Percentiles rank a stretch among this genome's conserved stretches.
These are phyloP conservation scores for Antheraea assamensis DNA, from an alignment of 2,888 invertebrate genomes.

Conservation along the genomic window DNA sequence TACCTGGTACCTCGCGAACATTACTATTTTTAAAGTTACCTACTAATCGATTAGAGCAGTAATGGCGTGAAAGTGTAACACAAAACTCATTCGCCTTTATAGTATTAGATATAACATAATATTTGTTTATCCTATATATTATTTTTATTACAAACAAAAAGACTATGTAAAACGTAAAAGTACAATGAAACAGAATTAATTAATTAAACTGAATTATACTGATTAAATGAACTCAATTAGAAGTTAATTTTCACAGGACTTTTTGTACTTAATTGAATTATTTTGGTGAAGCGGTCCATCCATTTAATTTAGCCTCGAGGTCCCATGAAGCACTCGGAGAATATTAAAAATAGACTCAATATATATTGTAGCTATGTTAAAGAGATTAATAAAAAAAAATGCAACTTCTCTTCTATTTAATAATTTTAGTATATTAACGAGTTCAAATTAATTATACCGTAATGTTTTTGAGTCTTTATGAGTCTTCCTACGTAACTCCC, in stretches of 20 bases:
- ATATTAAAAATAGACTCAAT: slow-evolving; percentile 36
- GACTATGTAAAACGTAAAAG: not conserved
- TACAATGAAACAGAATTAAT: slow-evolving; percentile 28
- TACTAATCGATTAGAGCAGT: no score
- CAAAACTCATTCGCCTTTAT: no score
- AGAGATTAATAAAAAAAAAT: not conserved
- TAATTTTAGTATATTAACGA: no score
- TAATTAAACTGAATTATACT: slow-evolving; percentile 23
- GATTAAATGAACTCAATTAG: slow-evolving; percentile 36
- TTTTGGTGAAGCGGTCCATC: slow-evolving; percentile 44
- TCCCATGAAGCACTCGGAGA: slow-evolving; percentile 35
- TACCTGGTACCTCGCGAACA: no score
- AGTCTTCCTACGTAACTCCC: no score
- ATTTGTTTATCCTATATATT: not conserved
- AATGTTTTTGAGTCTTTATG: no score
- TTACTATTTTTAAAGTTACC: no score
- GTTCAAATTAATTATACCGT: no score
- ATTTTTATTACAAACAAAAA: not conserved
- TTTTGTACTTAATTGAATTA: slow-evolving; percentile 56
- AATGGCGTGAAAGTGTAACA: no score
- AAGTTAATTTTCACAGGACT: slow-evolving; percentile 49
- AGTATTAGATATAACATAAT: not conserved
- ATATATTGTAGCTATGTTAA: slow-evolving; percentile 17
- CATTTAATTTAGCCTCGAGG: slow-evolving; percentile 45
- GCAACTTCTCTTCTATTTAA: no score